Conservation (phyloP, 2,113 vertebrate species). For the Acinonyx jubatus region DNA sequence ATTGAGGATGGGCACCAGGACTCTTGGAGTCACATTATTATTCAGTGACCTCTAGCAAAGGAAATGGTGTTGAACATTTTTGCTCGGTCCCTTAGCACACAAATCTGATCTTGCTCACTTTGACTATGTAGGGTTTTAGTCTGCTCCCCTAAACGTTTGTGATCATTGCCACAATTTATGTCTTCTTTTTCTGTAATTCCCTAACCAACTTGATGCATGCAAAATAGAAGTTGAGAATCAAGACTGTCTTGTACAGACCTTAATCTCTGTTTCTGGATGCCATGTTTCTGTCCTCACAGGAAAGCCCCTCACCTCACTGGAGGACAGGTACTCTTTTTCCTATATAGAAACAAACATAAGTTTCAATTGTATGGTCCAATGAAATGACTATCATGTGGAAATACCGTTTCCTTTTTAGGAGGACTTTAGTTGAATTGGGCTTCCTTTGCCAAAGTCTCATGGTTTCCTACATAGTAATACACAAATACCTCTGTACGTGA, state of each 20-base stretch:
- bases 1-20: not conserved
- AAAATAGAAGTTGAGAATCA: not conserved
- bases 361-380: not conserved
- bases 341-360: not conserved
- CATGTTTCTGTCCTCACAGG: not conserved
- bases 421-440: not conserved
- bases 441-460: not conserved
- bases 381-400: not conserved
- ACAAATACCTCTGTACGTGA: not conserved
- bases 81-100: too few species aligned
- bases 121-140: not conserved
- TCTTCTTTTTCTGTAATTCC: not conserved
- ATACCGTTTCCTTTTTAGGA: not conserved
- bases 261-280: not conserved
- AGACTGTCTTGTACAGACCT: not conserved
- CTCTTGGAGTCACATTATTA: not conserved
- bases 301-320: not conserved
- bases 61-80: not conserved
- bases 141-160: not conserved
- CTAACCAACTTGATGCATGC: not conserved
- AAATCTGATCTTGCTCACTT: not conserved
- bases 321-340: not conserved
- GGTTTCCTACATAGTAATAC: not conserved
- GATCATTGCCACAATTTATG: not conserved
- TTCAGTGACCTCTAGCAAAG: not conserved